A percentile compares a stretch with the other conserved stretches of the same genome.
Conservation (phyloP, 53 echinoderm and acorn worm genomes). For the Mesocentrotus franciscanus region DNA sequence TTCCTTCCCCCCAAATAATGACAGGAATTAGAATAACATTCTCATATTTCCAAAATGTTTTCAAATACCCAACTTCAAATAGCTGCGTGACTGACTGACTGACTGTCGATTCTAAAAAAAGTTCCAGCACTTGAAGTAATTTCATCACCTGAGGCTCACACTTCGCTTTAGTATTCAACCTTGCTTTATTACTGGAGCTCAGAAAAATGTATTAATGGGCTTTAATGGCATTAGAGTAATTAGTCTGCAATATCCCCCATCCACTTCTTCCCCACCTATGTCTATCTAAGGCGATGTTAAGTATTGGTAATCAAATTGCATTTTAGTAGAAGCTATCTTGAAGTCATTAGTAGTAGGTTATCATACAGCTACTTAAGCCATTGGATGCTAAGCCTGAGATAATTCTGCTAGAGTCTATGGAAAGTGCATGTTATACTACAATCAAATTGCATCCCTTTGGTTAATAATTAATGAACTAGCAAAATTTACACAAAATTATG, state of each 20-base stretch:
- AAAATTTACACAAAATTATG: too few relatives aligned
- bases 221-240: background rate
- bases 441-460: too few relatives aligned
- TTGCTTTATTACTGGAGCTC: background rate
- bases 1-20: background rate
- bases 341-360: too few relatives aligned
- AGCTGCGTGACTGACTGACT: background rate
- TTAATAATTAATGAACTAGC: too few relatives aligned
- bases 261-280: background rate
- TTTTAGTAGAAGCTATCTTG: too few relatives aligned
- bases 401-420: too few relatives aligned
- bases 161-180: background rate
- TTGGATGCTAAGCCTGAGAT: too few relatives aligned
- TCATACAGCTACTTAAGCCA: too few relatives aligned
- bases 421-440: too few relatives aligned
- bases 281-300: too few relatives aligned
- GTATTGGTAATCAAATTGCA: too few relatives aligned
- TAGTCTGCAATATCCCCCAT: background rate
- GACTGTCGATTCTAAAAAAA: background rate
- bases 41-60: conserved; percentile 11
- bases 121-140: background rate
- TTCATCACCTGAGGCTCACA: background rate
- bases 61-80: background rate
- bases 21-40: background rate
- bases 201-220: background rate